phyloP scores from a whole-genome alignment of 2,888 invertebrate genomes.

The Geotrupes spiniger region DNA sequence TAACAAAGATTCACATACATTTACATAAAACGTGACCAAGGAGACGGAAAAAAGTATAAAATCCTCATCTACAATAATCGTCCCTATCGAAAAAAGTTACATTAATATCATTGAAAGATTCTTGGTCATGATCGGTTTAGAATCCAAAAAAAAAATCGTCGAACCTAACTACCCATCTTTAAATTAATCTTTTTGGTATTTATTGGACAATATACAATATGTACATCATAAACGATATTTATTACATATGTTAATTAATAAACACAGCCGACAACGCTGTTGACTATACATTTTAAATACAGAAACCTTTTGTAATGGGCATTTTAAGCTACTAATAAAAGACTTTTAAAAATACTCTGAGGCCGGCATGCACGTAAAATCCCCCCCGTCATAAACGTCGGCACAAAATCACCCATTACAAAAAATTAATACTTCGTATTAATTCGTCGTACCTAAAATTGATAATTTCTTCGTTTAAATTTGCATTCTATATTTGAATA shows the following conservation, averaged over 20 bases:
- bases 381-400: no score
- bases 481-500: conserved; percentile 17
- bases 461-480: conserved; percentile 15
- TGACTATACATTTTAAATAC: conserved; percentile 42
- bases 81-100: no score
- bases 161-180: conserved; percentile 1
- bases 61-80: no score
- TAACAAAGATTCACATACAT: no score
- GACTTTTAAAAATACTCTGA: no score
- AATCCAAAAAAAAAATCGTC: no score
- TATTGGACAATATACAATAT: conserved; percentile 37
- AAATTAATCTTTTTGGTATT: conserved; percentile 33
- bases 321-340: conserved; percentile 15
- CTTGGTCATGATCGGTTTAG: no score
- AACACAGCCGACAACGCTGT: conserved; percentile 48
- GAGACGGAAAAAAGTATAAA: no score
- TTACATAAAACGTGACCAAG: no score
- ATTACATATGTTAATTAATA: conserved; percentile 29
- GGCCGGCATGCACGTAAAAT: no score
- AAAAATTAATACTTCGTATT: conserved; percentile 16
- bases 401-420: conserved; percentile 23
- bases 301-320: conserved; percentile 32
- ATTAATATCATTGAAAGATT: no score
- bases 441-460: conserved; percentile 9
- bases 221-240: conserved; percentile 33